Evolutionary conservation across 2,113 vertebrate genomes (phyloP), one percentile per base, ranked within the genome.

Genomic region (Petrocephalus zakoni): DNA sequence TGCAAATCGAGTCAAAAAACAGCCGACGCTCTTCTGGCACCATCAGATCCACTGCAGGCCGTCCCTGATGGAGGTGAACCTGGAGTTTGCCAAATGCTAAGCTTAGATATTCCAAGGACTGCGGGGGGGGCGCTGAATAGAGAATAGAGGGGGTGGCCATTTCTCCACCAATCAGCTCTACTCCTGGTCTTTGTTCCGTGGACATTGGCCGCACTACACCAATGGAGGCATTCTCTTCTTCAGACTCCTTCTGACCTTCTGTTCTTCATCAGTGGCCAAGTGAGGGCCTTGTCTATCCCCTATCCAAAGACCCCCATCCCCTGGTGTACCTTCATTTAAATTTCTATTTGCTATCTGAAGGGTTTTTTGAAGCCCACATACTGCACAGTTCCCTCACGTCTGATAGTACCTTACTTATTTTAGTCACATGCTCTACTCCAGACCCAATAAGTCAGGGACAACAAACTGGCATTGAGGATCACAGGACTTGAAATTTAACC

Each of bases 21-120:
- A 1, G 61, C 10, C 0, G 61, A 84, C 22, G 47, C 46, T 51
- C 81, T 51, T 92, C 91, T 92, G 90, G 88, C 91, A 42, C 34
- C 34, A 0, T 6, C 17, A 78, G 91, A 90, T 64, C 83, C 47
- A 3, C 90, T 90, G 92, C 93, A 94, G 92, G 89, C 93, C 93
- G 92, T 90, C 88, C 49, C 78, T 90, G 90, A 91, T 83, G 91
- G 92, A 29, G 90, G 92, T 61, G 87, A 93, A 93, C 92, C 92
- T 91, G 89, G 92, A 94, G 91, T 91, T 92, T 93, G 90, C 92
- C 91, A 91, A 89, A 55, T 5, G 3, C 29, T 29, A 68, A 53
- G 51, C 25, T 55, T 42, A 46, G 15, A 61, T 29, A 87, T 61
- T 42, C 34, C 25, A 52, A 46, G 21, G 17, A 37, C 21, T 47